Conservation (phyloP, 1,140 invertebrate genomes). For the Sitophilus oryzae region DNA sequence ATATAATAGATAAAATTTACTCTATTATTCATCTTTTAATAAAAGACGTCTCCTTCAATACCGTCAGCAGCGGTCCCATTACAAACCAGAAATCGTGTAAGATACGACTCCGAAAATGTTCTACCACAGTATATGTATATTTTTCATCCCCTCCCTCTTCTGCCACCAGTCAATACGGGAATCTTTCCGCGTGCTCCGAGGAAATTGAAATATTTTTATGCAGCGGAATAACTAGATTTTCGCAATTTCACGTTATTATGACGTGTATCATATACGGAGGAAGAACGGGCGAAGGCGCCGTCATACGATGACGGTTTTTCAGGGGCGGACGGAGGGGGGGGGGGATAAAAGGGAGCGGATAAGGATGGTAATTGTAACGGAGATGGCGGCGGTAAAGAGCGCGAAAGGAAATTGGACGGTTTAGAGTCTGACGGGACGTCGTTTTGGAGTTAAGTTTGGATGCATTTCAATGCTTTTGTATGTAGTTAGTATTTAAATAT, state of each 20-base stretch:
- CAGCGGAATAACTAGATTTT: conserved; percentile 16
- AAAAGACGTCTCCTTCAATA: too few relatives aligned
- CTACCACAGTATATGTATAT: too few relatives aligned
- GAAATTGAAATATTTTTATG: conserved; percentile 22
- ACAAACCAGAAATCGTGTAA: too few relatives aligned
- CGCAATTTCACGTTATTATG: conserved; percentile 18
- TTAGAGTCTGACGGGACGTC: neutral
- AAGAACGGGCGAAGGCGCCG: neutral
- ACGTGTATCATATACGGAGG: conserved; percentile 1
- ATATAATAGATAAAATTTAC: too few relatives aligned
- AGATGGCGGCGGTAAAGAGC: neutral
- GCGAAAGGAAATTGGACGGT: conserved; percentile 9
- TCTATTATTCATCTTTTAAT: too few relatives aligned
- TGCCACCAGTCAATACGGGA: neutral
- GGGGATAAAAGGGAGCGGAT: conserved; percentile 1
- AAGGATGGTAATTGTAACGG: conserved; percentile 10
- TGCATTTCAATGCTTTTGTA: neutral
- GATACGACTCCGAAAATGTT: too few relatives aligned
- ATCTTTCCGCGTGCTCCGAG: conserved; percentile 6
- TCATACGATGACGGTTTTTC: too few relatives aligned
- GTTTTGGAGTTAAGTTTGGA: neutral
- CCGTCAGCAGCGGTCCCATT: too few relatives aligned
- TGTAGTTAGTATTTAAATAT: neutral
- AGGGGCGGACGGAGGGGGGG: neutral
- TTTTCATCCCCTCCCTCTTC: neutral